A percentile compares a stretch with the other conserved stretches of the same genome.
These are phyloP conservation scores for Actinia equina DNA, from an alignment of 64 coral and sea anemone species.

Conservation along the genomic window DNA sequence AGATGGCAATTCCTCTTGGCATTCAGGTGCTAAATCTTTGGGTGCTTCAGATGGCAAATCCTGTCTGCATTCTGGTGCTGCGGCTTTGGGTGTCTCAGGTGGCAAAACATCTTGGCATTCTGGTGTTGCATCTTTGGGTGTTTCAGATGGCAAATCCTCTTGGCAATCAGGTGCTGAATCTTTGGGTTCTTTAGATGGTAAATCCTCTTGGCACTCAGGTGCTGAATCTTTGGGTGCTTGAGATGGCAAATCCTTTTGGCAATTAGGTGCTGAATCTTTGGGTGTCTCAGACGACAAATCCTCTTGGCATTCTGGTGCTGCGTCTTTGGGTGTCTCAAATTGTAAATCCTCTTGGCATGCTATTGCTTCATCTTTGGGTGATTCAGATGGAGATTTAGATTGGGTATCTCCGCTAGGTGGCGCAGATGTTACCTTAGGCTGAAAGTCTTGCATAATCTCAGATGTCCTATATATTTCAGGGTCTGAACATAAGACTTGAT, in stretches of 20 bases:
- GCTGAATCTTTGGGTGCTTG: not conserved
- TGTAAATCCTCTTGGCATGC: not conserved
- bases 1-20: not conserved
- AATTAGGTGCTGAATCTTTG: not conserved
- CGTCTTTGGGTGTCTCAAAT: not conserved
- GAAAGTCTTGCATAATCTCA: not conserved
- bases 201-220: no score
- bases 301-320: not conserved
- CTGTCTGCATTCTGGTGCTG: not conserved
- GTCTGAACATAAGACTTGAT: not conserved
- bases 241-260: not conserved
- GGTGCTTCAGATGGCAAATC: not conserved
- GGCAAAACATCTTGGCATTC: not conserved
- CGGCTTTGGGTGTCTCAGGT: not conserved
- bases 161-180: no score
- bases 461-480: not conserved
- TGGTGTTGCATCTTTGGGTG: not conserved
- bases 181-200: no score
- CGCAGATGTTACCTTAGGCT: not conserved
- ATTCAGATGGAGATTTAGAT: not conserved
- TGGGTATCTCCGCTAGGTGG: not conserved
- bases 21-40: not conserved
- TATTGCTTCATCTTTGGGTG: not conserved
- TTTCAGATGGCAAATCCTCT: not conserved
- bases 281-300: not conserved